phyloP scores from a whole-genome alignment of 2,113 vertebrate species.

The Sterrhoptilus dennistouni region DNA sequence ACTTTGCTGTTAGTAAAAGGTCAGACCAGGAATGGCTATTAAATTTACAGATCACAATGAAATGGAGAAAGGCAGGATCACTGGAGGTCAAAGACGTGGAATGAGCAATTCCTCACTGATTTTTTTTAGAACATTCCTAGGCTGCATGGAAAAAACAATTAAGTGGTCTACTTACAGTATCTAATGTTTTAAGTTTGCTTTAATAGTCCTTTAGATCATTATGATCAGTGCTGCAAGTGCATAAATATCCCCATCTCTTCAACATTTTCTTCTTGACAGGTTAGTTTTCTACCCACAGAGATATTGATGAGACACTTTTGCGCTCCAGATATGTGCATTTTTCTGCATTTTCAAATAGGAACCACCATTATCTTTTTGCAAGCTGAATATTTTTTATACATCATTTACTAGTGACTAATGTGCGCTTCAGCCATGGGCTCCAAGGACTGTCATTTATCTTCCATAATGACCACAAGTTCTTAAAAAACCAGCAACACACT shows the following conservation, averaged over 20 bases:
- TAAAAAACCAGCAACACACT: slow-evolving; percentile 4
- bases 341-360: slow-evolving; percentile 72
- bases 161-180: background rate
- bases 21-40: background rate
- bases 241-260: slow-evolving; percentile 58
- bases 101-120: background rate
- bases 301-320: slow-evolving; percentile 68
- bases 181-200: slow-evolving; percentile 50
- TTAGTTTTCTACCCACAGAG: slow-evolving; percentile 59
- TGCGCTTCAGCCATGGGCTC: slow-evolving; percentile 41
- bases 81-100: background rate
- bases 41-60: background rate
- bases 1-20: background rate
- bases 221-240: background rate
- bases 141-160: slow-evolving; percentile 19
- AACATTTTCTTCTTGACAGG: slow-evolving; percentile 59
- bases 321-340: slow-evolving; percentile 62
- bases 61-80: background rate
- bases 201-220: slow-evolving; percentile 57
- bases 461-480: slow-evolving; percentile 56
- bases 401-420: slow-evolving; percentile 69
- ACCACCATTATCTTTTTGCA: slow-evolving; percentile 63
- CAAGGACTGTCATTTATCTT: slow-evolving; percentile 65
- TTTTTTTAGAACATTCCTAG: background rate
- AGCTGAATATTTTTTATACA: slow-evolving; percentile 70